A percentile compares a stretch with the other conserved stretches of the same genome.
These are phyloP conservation scores for Pampus argenteus DNA, from an alignment of 2,797 vertebrate genomes.

Conservation along the genomic window DNA sequence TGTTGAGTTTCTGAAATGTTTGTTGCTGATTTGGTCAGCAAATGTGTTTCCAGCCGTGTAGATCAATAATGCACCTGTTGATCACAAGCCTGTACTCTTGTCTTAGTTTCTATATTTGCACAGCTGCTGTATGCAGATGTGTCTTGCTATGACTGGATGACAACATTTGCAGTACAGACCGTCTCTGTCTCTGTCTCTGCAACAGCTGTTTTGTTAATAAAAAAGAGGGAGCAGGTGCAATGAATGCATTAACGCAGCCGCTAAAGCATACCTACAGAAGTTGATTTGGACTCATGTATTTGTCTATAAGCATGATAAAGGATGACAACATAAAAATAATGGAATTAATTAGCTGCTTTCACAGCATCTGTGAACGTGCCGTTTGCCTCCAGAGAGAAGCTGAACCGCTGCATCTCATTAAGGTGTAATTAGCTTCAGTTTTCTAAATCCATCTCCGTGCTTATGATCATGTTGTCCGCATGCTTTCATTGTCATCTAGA, in stretches of 20 bases:
- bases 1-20: slow-evolving; percentile 34
- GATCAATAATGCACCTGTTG: slow-evolving; percentile 27
- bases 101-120: slow-evolving; percentile 3
- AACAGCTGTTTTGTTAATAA: slow-evolving; percentile 12
- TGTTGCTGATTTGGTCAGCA: slow-evolving; percentile 21
- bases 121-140: slow-evolving; percentile 29
- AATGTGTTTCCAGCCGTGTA: not conserved
- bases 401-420: slow-evolving; percentile 50
- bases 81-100: slow-evolving; percentile 3
- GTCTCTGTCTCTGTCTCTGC: not conserved
- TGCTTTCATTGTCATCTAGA: not conserved
- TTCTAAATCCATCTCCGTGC: slow-evolving; percentile 33
- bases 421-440: slow-evolving; percentile 48
- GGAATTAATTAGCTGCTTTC: slow-evolving; percentile 29
- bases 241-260: slow-evolving; percentile 1
- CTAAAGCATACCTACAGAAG: not conserved
- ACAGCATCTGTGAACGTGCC: slow-evolving; percentile 29
- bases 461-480: not conserved
- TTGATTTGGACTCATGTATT: not conserved
- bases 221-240: not conserved
- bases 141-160: slow-evolving; percentile 18
- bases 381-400: slow-evolving; percentile 32
- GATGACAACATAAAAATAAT: slow-evolving; percentile 18
- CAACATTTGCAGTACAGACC: slow-evolving; percentile 13
- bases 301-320: slow-evolving; percentile 11